Evolutionary conservation across 2,113 vertebrate genomes (phyloP), one percentile per base, ranked within the genome.

Genomic region (Callorhinus ursinus): DNA sequence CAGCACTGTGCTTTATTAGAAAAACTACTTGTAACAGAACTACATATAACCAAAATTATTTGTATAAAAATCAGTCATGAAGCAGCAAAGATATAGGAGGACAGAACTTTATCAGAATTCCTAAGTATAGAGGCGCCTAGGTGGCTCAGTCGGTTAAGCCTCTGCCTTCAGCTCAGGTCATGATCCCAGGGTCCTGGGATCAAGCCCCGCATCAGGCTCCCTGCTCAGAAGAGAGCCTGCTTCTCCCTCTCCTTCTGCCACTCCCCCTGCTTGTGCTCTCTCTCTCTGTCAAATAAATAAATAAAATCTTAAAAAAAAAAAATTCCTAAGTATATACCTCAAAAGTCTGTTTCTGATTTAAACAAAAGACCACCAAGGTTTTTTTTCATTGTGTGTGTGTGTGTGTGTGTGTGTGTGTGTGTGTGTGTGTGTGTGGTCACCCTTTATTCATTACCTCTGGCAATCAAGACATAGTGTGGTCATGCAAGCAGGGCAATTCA

Each of bases 401-500:
- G 1, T 61, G 36, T 46, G 15, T 39, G 24, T 72, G 5, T 33
- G 31, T 51, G n/a, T 11, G 22, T 18, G 12, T 28, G 22, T 91
- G 2, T 46, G 1, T 61, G 36, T 65, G 7, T 91, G 2, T 46
- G 1, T 61, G 36, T n/a, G 15, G 42, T 57, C 51, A 57, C 16
- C 42, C 53, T 77, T 96, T 51, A 80, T 24, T 36, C 46, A 1
- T 98, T 98, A 99, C 99, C 99, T 99, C 97, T 99, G 99, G 93
- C 99, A 99, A 97, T 99, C 99, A 95, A 99, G 98, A 94, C 99
- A 99, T 14, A 99, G 98, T 0, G 99, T 99, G 2, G 99, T 99
- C 99, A 99, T 99, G 97, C 99, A 99, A 57, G 99, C 99, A 22
- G 99, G 99, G 93, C 99, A 99, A 98, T 99, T 99, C 93, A 99